Percentiles rank a stretch among this genome's conserved stretches.
Evolutionary conservation across 1,140 invertebrate species (phyloP).

Genomic region (Drosophila ogumai): DNA sequence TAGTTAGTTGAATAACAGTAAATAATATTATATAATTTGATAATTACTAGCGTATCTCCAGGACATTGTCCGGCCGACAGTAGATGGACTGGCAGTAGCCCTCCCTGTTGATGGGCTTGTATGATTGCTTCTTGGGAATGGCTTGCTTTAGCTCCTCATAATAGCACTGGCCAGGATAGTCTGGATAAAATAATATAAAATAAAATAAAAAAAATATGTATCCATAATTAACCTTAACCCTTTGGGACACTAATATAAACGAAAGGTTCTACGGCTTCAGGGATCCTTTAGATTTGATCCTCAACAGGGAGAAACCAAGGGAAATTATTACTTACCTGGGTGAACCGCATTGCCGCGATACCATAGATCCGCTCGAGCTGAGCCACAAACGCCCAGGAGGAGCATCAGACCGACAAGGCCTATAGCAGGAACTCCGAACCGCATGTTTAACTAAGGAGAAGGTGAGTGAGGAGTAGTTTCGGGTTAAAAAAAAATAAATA

Average conservation of each 20-base stretch:
- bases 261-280: no score
- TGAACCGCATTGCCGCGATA: constrained; percentile 78
- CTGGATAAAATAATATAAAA: constrained; percentile 8
- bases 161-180: constrained; percentile 78
- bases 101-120: constrained; percentile 78
- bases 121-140: constrained; percentile 77
- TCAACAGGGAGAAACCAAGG: neutral
- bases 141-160: constrained; percentile 76
- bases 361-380: constrained; percentile 48
- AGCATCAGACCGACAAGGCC: constrained; percentile 36
- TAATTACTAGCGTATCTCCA: constrained; percentile 72
- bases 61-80: constrained; percentile 73
- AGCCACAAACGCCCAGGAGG: constrained; percentile 34
- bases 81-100: constrained; percentile 74
- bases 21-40: neutral
- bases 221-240: neutral
- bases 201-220: no score
- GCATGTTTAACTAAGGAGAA: constrained; percentile 15
- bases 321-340: constrained; percentile 52
- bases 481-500: neutral
- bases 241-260: no score
- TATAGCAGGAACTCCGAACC: neutral
- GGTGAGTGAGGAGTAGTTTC: neutral
- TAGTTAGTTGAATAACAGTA: no score
- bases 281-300: neutral